Conservation (phyloP, 1,140 invertebrate genomes). For the Globodera rostochiensis region DNA sequence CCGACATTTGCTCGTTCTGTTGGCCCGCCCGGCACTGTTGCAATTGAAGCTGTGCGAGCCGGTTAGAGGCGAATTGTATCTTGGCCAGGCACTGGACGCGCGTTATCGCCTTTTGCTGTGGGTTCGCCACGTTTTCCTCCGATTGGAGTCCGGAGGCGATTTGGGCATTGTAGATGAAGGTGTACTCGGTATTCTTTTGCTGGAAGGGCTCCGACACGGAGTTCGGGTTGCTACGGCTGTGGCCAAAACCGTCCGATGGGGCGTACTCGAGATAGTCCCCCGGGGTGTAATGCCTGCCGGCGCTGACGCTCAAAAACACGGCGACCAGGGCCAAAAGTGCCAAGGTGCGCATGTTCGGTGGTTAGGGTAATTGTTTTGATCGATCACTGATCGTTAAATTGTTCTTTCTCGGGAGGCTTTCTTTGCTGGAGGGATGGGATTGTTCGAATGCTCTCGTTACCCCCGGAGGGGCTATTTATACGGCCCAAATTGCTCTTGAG, state of each 20-base stretch:
- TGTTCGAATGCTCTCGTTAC: too few species aligned
- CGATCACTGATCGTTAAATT: too few species aligned
- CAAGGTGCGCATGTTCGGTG: not conserved
- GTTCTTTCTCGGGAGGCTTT: not conserved
- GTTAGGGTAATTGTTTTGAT: too few species aligned
- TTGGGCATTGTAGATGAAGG: slow-evolving; percentile 35
- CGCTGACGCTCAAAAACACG: too few species aligned
- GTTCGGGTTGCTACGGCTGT: too few species aligned
- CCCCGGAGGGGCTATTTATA: too few species aligned
- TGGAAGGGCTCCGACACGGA: slow-evolving; percentile 30
- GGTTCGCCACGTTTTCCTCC: not conserved
- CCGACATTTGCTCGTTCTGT: slow-evolving; percentile 30
- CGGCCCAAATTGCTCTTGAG: too few species aligned
- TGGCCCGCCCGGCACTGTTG: slow-evolving; percentile 21
- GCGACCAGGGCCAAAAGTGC: not conserved
- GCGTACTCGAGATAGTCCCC: too few species aligned
- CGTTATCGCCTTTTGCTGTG: slow-evolving; percentile 38
- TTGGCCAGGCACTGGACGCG: slow-evolving; percentile 36
- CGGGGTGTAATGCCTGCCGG: too few species aligned
- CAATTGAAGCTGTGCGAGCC: slow-evolving; percentile 14
- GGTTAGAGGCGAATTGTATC: slow-evolving; percentile 23
- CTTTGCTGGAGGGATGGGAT: too few species aligned
- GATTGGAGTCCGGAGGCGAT: slow-evolving; percentile 30
- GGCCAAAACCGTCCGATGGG: too few species aligned
- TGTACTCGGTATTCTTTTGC: slow-evolving; percentile 24